phyloP scores from a whole-genome alignment of 2,113 vertebrate species.

The Pardalotus punctatus region DNA sequence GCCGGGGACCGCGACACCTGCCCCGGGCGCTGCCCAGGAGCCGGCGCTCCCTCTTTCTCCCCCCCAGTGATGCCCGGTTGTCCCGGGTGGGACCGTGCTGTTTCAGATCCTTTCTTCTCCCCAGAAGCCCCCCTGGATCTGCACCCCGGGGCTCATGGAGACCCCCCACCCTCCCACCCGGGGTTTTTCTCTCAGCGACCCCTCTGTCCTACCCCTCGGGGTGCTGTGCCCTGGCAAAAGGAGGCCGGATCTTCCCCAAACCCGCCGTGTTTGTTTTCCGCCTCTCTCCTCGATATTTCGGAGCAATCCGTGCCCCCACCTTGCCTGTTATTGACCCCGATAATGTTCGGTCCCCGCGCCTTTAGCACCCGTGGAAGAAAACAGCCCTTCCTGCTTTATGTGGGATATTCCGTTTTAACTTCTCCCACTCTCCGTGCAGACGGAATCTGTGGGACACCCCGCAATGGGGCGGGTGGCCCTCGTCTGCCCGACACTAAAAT shows the following conservation, averaged over 20 bases:
- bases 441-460: not conserved
- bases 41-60: not conserved
- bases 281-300: fast-evolving
- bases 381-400: not conserved
- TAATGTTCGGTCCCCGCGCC: fast-evolving
- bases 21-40: not conserved
- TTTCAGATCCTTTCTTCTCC: not conserved
- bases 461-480: not conserved
- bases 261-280: fast-evolving
- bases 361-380: not conserved
- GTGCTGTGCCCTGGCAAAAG: fast-evolving
- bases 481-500: not conserved
- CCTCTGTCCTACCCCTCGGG: not conserved
- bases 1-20: not conserved
- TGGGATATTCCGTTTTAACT: not conserved
- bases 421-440: not conserved
- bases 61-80: not conserved
- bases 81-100: too few species aligned
- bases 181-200: fast-evolving
- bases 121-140: not conserved
- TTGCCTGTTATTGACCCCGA: not conserved
- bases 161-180: fast-evolving
- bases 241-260: not conserved
- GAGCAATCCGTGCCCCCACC: not conserved
- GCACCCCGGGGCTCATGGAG: not conserved